Base-by-base conservation (phyloP, 2,797 vertebrate species). In the Dermochelys coriacea region DNA sequence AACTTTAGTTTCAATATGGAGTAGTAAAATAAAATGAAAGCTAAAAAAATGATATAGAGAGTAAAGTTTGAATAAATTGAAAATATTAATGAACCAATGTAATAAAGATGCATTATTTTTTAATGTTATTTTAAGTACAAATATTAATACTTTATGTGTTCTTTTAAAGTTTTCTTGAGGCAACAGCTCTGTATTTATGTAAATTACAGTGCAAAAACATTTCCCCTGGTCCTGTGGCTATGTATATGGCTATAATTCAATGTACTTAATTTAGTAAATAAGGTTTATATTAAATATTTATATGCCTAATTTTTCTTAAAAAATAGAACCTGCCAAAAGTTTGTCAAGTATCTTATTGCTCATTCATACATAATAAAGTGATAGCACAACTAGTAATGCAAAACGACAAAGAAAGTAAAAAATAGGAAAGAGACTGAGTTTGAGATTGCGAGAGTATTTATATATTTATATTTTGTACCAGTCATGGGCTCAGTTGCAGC, bases 61-160 rank as follows among this genome's bases (percentile, higher is more conserved):
- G 94, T 89, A 87, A 41, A 88, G 80, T 84, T 71, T 55, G 87
- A 96, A 97, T 94, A 96, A 94, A 93, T 88, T 91, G 89, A 92
- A 97, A 91, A 96, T 97, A 96, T 95, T 97, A 97, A 97, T 95
- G 84, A 97, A 59, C 34, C 78, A 95, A 75, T 0, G 0, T 94
- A 97, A 97, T 96, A 86, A 97, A 88, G 49, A 92, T 81, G 1
- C 50, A 97, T 98, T 91, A 4, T 97, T 95, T 93, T 97, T 98
- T 97, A 95, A 97, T 96, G 92, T 82, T 91, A 97, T 96, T 97
- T 97, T 96, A 97, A 98, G 91, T 97, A 93, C 97, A 98, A 97
- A 83, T 95, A 95, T 96, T 92, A 97, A 97, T 97, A 96, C 87
- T 98, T 97, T 94, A 97, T 97, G 31, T 90, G 84, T 80, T 91